Base-by-base conservation (phyloP, 2,113 vertebrate genomes). In the Amphiprion ocellaris region DNA sequence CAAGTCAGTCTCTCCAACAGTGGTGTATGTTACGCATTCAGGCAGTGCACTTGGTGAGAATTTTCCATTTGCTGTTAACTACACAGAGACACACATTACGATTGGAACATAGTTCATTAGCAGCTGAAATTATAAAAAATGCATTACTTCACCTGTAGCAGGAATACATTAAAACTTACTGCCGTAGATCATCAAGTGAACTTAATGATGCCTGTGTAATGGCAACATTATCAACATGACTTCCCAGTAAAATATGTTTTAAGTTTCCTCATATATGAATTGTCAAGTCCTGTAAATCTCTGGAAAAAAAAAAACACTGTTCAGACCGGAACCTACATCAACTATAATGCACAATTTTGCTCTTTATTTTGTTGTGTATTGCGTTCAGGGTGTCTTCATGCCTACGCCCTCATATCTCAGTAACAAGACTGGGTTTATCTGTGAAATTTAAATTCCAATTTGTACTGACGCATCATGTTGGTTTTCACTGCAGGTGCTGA, bases 401-500 rank as follows among this genome's bases (percentile, higher is more conserved):
- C 21, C n/a, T 1, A 39, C 49, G 7, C 28, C 62, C 61, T 63
- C n/a, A 14, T 15, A 50, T 26, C 39, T 59, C 4, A 8, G 12
- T 10, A 49, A 52, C 6, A 69, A 44, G 23, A 21, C 3, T 26
- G 49, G 53, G 5, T 54, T 44, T 0, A 16, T 41, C 26, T 63
- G 4, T 69, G 30, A 49, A 39, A 14, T 53, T 56, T 28, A 5
- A 54, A 61, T 26, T 23, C 0, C 15, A 7, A 14, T 0, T 49
- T 39, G 0, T 15, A 26, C 33, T 54, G 5, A 59, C 53, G 52
- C 23, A 23, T 16, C 2, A 33, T 71, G 5, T 62, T 80, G 49
- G 1, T 49, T 61, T 58, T 68, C 12, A 2, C 59, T 82, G 54
- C 80, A 99, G 98, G 97, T 99, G 77, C 90, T 99, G 77, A 99